Evolutionary conservation across 1,140 invertebrate species (phyloP).

Genomic region (Colletes latitarsis): DNA sequence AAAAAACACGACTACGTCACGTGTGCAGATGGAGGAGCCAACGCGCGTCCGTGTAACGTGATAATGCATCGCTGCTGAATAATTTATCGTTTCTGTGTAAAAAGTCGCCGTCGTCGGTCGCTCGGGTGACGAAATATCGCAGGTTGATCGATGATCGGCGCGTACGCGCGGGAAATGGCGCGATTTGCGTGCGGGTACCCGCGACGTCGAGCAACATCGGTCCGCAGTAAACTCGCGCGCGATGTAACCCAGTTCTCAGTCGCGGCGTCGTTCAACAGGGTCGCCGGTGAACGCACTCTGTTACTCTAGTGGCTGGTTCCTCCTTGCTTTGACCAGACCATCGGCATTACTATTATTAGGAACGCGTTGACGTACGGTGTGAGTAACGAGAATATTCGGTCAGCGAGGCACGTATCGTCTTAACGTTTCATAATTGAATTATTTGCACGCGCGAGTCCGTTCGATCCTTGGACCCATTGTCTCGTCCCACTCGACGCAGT

Average conservation of each 20-base stretch:
- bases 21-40: background rate
- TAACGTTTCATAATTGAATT: background rate
- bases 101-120: background rate
- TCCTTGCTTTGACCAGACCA: conserved; percentile 14
- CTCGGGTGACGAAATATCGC: background rate
- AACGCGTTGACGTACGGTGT: conserved; percentile 14
- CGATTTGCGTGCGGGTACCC: conserved; percentile 34
- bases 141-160: background rate
- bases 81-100: conserved; percentile 27
- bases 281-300: conserved; percentile 56
- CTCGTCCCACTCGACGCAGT: too few relatives aligned
- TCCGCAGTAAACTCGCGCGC: conserved; percentile 40
- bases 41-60: background rate
- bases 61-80: conserved; percentile 15
- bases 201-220: conserved; percentile 13
- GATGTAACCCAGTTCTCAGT: conserved; percentile 60
- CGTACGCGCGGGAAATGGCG: background rate
- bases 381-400: background rate
- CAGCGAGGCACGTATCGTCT: background rate
- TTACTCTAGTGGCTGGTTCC: conserved; percentile 49
- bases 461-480: too few relatives aligned
- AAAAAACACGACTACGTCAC: background rate
- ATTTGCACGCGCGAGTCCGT: too few relatives aligned
- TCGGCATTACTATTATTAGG: conserved; percentile 54
- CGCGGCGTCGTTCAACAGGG: conserved; percentile 37